Conservation (phyloP, 2,113 vertebrate genomes). For the Callospermophilus lateralis region DNA sequence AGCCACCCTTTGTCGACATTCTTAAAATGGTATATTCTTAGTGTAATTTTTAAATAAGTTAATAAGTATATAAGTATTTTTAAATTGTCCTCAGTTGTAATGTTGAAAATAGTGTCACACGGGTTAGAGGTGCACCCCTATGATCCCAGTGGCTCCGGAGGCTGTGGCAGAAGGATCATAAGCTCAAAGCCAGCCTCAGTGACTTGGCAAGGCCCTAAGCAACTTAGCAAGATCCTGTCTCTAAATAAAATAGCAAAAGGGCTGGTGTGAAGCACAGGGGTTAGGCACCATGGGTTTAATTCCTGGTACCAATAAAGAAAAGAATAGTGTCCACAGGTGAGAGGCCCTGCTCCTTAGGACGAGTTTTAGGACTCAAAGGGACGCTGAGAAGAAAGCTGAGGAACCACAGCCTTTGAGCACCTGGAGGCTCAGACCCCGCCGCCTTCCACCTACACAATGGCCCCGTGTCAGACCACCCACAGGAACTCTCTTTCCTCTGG, state of each 20-base stretch:
- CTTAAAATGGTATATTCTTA: neutral
- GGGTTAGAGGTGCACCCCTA: no score
- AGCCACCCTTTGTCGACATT: no score
- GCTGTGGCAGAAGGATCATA: no score
- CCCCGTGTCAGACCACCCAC: neutral
- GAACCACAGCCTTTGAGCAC: neutral
- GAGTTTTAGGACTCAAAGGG: neutral
- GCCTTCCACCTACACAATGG: neutral
- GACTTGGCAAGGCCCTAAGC: no score
- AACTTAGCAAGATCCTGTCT: no score
- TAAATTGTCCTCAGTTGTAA: neutral
- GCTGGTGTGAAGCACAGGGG: no score
- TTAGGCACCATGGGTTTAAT: no score
- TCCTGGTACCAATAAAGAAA: no score
- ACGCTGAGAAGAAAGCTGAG: neutral
- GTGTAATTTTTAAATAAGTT: neutral
- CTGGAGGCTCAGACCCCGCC: accelerated
- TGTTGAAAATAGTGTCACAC: neutral
- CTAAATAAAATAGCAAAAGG: no score
- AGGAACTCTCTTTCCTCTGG: neutral
- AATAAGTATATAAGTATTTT: neutral
- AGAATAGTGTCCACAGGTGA: neutral
- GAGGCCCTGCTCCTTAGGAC: neutral
- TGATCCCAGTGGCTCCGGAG: no score
- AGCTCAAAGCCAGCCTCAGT: no score